Conservation (phyloP, 2,888 invertebrate species). For the Drosophila helvetica region DNA sequence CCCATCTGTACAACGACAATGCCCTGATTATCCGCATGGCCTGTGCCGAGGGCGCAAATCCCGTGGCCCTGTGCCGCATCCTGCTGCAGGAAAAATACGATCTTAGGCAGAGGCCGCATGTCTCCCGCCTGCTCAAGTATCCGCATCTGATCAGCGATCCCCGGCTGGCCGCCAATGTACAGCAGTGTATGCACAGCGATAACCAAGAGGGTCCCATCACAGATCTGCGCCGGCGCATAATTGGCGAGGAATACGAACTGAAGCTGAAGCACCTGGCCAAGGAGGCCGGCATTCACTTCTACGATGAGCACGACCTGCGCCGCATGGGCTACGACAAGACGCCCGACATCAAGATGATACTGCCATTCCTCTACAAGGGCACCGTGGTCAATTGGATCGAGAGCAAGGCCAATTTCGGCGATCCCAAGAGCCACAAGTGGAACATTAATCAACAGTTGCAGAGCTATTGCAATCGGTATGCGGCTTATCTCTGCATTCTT, state of each 20-base stretch:
- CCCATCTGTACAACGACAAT: constrained; percentile 44
- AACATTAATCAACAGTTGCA: constrained; percentile 93
- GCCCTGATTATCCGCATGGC: constrained; percentile 77
- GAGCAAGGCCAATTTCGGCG: constrained; percentile 97
- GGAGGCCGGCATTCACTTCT: constrained; percentile 86
- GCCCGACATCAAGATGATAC: constrained; percentile 95
- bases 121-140: constrained; percentile 78
- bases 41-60: constrained; percentile 69
- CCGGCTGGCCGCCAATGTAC: constrained; percentile 79
- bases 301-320: constrained; percentile 92
- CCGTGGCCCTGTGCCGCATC: constrained; percentile 77
- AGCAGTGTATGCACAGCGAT: constrained; percentile 91
- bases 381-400: constrained; percentile 97
- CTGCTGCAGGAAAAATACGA: constrained; percentile 80
- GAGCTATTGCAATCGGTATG: constrained; percentile 92
- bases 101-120: constrained; percentile 63
- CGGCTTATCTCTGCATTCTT: neutral
- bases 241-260: constrained; percentile 94
- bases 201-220: constrained; percentile 93
- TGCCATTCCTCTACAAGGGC: constrained; percentile 94
- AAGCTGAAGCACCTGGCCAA: constrained; percentile 84
- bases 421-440: constrained; percentile 90
- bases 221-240: constrained; percentile 90
- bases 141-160: constrained; percentile 80
- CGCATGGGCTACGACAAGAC: constrained; percentile 96